A percentile compares a stretch with the other conserved stretches of the same genome.
phyloP scores from a whole-genome alignment of 2,113 vertebrate species.

The Cavia aperea region DNA sequence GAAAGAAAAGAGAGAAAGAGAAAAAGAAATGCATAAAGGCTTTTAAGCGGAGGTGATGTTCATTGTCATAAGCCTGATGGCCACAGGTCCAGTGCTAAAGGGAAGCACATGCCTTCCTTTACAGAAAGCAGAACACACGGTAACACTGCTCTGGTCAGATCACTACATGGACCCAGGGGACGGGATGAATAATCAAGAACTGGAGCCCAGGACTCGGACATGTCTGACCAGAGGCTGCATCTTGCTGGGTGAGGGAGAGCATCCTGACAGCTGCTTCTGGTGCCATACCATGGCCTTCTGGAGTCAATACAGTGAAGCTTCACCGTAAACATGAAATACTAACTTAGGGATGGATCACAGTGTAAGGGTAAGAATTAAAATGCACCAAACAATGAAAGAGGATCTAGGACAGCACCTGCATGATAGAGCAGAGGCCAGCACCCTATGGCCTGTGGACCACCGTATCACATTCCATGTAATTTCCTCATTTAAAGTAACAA shows the following conservation, averaged over 20 bases:
- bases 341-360: not conserved
- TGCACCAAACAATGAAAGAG: not conserved
- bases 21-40: too few relatives aligned
- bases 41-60: too few relatives aligned
- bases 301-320: not conserved
- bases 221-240: not conserved
- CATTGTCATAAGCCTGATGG: too few relatives aligned
- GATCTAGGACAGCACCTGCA: not conserved
- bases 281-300: too few relatives aligned
- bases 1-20: too few relatives aligned
- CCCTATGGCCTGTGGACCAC: too few relatives aligned
- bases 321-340: not conserved
- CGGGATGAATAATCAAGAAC: not conserved
- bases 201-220: too few relatives aligned
- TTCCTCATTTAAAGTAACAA: not conserved
- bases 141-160: not conserved
- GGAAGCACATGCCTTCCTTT: too few relatives aligned
- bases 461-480: not conserved
- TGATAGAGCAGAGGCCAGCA: not conserved
- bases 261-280: not conserved
- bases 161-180: not conserved
- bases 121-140: too few relatives aligned
- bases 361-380: not conserved
- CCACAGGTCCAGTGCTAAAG: too few relatives aligned
- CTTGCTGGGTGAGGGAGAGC: not conserved